These are phyloP conservation scores for Scelioninae gen. 2 DNA, from an alignment of 2,888 invertebrate genomes.

Conservation along the genomic window DNA sequence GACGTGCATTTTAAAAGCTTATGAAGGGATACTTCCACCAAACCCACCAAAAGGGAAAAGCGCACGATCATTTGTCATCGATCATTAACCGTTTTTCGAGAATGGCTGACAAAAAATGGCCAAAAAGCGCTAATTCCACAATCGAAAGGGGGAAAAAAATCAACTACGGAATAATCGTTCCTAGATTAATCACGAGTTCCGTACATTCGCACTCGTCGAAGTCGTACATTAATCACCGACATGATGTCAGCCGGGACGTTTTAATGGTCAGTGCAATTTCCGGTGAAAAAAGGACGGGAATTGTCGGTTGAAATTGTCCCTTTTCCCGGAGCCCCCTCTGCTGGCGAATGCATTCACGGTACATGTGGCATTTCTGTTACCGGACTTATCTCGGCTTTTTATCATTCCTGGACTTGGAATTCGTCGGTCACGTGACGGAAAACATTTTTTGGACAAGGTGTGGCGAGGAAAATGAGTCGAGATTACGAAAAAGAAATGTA, in stretches of 20 bases:
- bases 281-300: conserved; percentile 33
- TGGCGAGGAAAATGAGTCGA: conserved; percentile 7
- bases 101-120: conserved; percentile 4
- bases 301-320: conserved; percentile 33
- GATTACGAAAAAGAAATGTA: no score
- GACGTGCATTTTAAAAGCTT: no score
- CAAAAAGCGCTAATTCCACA: conserved; percentile 9
- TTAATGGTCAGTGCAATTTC: conserved; percentile 51
- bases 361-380: conserved; percentile 5
- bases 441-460: conserved; percentile 10
- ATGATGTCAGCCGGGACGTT: conserved; percentile 41
- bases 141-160: conserved; percentile 22
- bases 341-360: background rate
- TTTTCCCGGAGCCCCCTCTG: conserved; percentile 10
- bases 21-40: no score
- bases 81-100: conserved; percentile 3
- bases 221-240: conserved; percentile 48
- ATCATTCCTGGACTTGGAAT: conserved; percentile 2
- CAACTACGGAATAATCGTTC: conserved; percentile 32
- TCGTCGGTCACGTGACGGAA: conserved; percentile 2
- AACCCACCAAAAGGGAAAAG: no score
- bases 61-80: conserved; percentile 3
- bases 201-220: conserved; percentile 27
- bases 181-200: conserved; percentile 37
- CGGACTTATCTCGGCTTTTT: conserved; percentile 13